Percentiles rank a stretch among this genome's conserved stretches.
These are phyloP conservation scores for Cochlearius cochlearius DNA, from an alignment of 2,113 vertebrate species.

Conservation along the genomic window DNA sequence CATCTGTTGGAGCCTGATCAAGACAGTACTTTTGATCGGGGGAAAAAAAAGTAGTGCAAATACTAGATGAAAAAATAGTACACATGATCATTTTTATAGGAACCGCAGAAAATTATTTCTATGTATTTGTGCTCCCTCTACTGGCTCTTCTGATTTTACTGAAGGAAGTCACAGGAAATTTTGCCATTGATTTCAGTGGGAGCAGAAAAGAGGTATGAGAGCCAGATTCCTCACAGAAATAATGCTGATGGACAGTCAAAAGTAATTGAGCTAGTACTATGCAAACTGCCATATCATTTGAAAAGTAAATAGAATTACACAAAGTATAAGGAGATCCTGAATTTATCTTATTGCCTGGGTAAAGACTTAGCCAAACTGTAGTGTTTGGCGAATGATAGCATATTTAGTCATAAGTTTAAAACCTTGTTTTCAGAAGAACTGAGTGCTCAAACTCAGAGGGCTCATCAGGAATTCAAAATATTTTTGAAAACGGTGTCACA, in stretches of 20 bases:
- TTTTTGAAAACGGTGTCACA: background rate
- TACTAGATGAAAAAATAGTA: background rate
- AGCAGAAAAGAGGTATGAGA: background rate
- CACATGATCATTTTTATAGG: background rate
- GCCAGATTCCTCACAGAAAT: background rate
- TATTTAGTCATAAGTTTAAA: background rate
- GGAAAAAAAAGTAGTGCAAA: background rate
- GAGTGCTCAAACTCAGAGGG: background rate
- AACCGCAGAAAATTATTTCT: background rate
- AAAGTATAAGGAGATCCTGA: background rate
- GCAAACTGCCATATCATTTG: background rate
- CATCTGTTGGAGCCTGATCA: background rate
- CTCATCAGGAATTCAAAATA: background rate
- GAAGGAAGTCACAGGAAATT: background rate
- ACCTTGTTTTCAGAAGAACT: background rate
- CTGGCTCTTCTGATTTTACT: conserved; percentile 7
- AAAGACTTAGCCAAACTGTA: background rate
- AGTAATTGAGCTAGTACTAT: background rate
- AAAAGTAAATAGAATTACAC: background rate
- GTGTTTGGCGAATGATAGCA: background rate
- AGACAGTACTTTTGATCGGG: background rate
- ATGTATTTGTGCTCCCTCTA: conserved; percentile 59
- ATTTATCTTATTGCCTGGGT: background rate
- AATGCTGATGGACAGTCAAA: background rate
- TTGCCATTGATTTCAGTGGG: background rate